A percentile compares a stretch with the other conserved stretches of the same genome.
Conservation (phyloP, 1,140 invertebrate genomes). For the Neodiprion fabricii region DNA sequence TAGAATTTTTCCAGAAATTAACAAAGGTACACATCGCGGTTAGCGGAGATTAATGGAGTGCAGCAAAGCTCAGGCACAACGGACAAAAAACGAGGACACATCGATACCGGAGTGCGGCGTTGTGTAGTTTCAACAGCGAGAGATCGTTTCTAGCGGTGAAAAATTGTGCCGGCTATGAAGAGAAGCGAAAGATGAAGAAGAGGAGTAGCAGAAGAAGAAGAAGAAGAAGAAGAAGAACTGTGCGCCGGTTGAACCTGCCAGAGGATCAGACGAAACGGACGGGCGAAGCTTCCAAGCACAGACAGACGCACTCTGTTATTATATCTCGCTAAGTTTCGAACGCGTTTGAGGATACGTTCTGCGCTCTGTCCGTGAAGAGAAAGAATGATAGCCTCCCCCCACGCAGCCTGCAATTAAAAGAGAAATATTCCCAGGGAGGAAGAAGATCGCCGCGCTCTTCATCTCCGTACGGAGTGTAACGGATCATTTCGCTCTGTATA, state of each 20-base stretch:
- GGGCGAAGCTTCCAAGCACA: conserved; percentile 20
- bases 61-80: conserved; percentile 21
- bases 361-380: conserved; percentile 27
- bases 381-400: conserved; percentile 58
- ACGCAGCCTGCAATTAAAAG: conserved; percentile 59
- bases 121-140: conserved; percentile 14
- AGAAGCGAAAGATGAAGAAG: background rate
- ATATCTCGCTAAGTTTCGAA: background rate
- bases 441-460: background rate
- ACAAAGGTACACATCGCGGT: too few species aligned
- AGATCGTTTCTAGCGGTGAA: conserved; percentile 18
- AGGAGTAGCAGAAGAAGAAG: background rate
- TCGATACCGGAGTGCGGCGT: conserved; percentile 8
- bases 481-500: too few species aligned
- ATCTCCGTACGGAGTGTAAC: too few species aligned
- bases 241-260: conserved; percentile 44
- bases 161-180: conserved; percentile 11
- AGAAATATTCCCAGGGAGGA: conserved; percentile 37
- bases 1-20: conserved; percentile 44
- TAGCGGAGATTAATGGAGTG: conserved; percentile 9
- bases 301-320: background rate
- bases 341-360: conserved; percentile 4
- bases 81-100: background rate
- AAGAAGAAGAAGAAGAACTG: conserved; percentile 3
- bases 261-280: conserved; percentile 38